Base-by-base conservation (phyloP, 2,113 vertebrate genomes). In the Hassar affinis region DNA sequence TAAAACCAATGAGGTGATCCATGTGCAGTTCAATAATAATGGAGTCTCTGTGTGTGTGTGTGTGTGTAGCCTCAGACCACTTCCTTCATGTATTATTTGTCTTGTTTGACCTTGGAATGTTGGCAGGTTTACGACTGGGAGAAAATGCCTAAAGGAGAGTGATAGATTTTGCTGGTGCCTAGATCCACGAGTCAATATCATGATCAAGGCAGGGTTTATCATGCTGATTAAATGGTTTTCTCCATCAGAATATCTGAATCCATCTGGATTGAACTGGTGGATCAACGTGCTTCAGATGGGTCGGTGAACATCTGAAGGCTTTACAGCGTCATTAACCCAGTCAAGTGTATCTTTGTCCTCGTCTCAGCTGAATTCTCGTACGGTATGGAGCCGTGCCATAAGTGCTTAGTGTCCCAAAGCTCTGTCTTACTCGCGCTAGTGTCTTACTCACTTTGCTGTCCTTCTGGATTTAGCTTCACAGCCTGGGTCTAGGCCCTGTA, bases 11-110 rank as follows among this genome's bases (percentile, higher is more conserved):
- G 81, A 84, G 56, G 42, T 64, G 62, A 71, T 83, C 79, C 76
- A 78, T 83, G 71, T 82, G 81, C 79, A 75, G 56, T 57, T 81
- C 51, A 45, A 77, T 61, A 57, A 79, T 83, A 86, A 75, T 62
- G 5, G 17, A 66, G 57, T 54, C 35, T 42, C 6, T 42, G 38
- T 52, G 38, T 56, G 71, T n/a, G 33, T 42, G 30, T 42, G 38
- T 52, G 38, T 56, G 71, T n/a, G 33, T 42, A 38, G 79, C 81
- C 76, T 69, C 59, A 81, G 78, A 22, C 27, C 18, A 10, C 45
- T 27, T 42, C n/a, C 17, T 61, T 35, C 52, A 33, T 85, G 75
- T 80, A 69, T 86, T 78, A 85, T 89, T 88, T 87, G 62, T 85
- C 49, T 82, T 74, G 49, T 47, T 64, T 62, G 79, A 69, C 76